Conservation (phyloP, 1,140 invertebrate genomes). For the Anastrepha obliqua region DNA sequence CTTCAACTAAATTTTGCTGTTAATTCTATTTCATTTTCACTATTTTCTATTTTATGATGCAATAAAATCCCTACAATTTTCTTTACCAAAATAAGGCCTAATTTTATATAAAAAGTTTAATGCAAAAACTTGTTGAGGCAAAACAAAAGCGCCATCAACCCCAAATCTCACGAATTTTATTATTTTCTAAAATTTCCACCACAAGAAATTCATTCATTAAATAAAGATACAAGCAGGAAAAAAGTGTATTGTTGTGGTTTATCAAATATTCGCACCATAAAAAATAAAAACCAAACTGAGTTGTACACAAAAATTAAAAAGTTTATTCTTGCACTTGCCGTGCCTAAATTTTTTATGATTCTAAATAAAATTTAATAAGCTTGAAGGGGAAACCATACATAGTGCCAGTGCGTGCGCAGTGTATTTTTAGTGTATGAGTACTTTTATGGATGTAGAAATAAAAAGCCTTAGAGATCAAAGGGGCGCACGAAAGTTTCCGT, state of each 20-base stretch:
- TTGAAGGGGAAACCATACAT: no score
- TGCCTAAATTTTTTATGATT: neutral
- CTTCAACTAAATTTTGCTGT: neutral
- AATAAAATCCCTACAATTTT: neutral
- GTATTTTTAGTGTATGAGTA: no score
- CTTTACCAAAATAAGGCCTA: neutral
- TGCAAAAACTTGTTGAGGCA: neutral
- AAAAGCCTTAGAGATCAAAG: no score
- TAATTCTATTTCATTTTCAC: neutral
- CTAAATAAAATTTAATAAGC: neutral
- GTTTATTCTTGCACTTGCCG: neutral
- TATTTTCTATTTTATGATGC: slow-evolving; percentile 14
- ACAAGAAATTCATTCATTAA: no score
- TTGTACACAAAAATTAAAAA: neutral
- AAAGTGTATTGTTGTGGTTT: neutral
- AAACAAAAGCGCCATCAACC: neutral
- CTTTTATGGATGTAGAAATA: no score
- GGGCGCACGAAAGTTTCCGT: no score
- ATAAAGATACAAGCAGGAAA: no score
- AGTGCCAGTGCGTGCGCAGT: no score
- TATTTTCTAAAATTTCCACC: no score
- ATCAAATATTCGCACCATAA: neutral
- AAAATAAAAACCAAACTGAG: neutral
- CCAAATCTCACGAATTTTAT: no score
- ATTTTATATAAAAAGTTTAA: neutral